Base-by-base conservation (phyloP, 1,140 invertebrate genomes). In the Drepana arcuata region DNA sequence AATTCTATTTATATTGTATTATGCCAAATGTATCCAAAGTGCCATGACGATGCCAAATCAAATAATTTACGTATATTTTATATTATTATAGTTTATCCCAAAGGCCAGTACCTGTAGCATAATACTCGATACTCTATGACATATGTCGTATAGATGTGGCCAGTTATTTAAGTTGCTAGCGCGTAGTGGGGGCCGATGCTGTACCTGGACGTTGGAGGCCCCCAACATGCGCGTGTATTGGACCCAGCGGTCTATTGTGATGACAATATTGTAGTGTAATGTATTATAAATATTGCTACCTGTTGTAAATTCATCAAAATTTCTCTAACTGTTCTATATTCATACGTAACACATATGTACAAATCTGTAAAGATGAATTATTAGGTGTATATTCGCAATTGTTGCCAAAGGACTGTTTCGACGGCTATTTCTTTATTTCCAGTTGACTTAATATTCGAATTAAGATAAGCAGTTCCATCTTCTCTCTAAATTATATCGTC, bases 61-160 rank as follows among this genome's bases (percentile, higher is more conserved):
- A 32, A 36, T 48, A 40, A 33, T 42, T 38, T 41, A 35, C 49
- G 34, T 55, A 43, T 52, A 29, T 34, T 44, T 42, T 16, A 40
- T 52, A 41, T 53, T 52, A 34, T 38, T 52, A 34, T 51, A 51
- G 37, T 57, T 49, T 48, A 51, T 28, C 43, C 57, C 53, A 62
- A 64, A 72, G 63, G 64, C 58, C 73, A 65, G 79, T 84, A 82
- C 77, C 81, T 83, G 73, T 74, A 72, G 41, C 48, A 62, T 67
- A 75, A 82, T 84, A 79, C 78, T 82, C 75, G 2, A 26, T n/a
- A n/a, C 40, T 35, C 5, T 11, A 51, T 50, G 40, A 49, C 43
- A 43, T 37, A 55, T 48, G 40, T 58, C 61, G 54, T 59, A 52
- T 47, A 46, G 48, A 42, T 41, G 34, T 35, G 34, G 42, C 41